phyloP scores from a whole-genome alignment of 2,797 vertebrate species.

The Fistularia commersonii region DNA sequence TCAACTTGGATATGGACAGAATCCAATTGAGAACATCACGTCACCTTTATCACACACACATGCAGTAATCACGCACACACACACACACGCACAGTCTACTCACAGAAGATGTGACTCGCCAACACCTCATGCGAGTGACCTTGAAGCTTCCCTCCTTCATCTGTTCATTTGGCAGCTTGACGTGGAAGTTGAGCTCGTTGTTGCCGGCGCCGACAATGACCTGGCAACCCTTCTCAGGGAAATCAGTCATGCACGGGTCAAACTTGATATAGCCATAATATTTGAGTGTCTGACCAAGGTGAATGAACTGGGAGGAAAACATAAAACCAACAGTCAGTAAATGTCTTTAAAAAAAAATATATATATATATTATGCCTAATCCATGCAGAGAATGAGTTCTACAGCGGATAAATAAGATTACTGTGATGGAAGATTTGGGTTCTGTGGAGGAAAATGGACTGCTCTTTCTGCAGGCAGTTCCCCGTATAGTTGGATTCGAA shows the following conservation, averaged over 20 bases:
- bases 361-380: too few relatives aligned
- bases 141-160: slow-evolving; percentile 98
- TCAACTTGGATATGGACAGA: too few relatives aligned
- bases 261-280: slow-evolving; percentile 98
- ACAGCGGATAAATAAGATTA: too few relatives aligned
- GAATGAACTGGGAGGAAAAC: slow-evolving; percentile 80
- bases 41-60: too few relatives aligned
- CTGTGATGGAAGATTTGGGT: too few relatives aligned
- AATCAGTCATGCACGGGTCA: slow-evolving; percentile 93
- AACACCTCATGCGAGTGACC: slow-evolving; percentile 97
- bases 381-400: neutral
- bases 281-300: slow-evolving; percentile 92
- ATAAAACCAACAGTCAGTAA: neutral
- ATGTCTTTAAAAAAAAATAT: too few relatives aligned
- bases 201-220: slow-evolving; percentile 95
- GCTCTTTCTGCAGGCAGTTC: too few relatives aligned
- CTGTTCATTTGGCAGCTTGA: slow-evolving; percentile 91
- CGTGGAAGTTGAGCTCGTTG: slow-evolving; percentile 97
- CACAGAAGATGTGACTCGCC: slow-evolving; percentile 97
- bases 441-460: too few relatives aligned
- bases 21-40: too few relatives aligned
- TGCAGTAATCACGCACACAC: too few relatives aligned
- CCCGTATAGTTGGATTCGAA: too few relatives aligned
- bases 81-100: slow-evolving; percentile 58
- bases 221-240: slow-evolving; percentile 95